Percentiles rank a stretch among this genome's conserved stretches.
These are phyloP conservation scores for Pollenia griseotomentosa DNA, from an alignment of 2,888 invertebrate genomes.

Conservation along the genomic window DNA sequence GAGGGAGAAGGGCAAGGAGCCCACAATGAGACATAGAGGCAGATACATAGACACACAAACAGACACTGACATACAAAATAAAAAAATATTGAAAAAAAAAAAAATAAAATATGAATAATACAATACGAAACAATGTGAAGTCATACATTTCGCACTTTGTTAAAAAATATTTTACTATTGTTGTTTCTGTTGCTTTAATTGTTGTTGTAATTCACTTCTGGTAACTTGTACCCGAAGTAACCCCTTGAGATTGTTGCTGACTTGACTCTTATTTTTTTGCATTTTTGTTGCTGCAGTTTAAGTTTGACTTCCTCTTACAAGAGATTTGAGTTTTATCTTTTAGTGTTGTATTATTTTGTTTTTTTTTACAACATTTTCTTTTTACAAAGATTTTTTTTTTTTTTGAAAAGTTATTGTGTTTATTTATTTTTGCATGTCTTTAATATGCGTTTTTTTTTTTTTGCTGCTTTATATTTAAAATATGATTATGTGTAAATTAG, in stretches of 20 bases:
- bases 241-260: conserved; percentile 52
- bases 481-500: conserved; percentile 38
- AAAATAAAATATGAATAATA: conserved; percentile 23
- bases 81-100: neutral
- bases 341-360: conserved; percentile 6
- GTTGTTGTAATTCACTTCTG: conserved; percentile 40
- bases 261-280: conserved; percentile 16
- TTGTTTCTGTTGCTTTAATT: conserved; percentile 22
- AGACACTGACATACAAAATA: conserved; percentile 18
- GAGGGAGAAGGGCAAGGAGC: no score
- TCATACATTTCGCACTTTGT: conserved; percentile 61
- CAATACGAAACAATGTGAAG: conserved; percentile 49
- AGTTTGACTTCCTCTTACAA: conserved; percentile 66
- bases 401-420: conserved; percentile 5
- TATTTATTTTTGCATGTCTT: conserved; percentile 53
- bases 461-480: neutral
- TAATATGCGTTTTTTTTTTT: conserved; percentile 38
- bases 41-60: neutral
- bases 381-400: conserved; percentile 1
- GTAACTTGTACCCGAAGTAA: conserved; percentile 51
- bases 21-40: neutral
- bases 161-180: conserved; percentile 24
- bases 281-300: conserved; percentile 41
- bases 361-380: conserved; percentile 41
- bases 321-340: conserved; percentile 58